phyloP scores from a whole-genome alignment of 64 coral and sea anemone species.

The Montipora cactus region DNA sequence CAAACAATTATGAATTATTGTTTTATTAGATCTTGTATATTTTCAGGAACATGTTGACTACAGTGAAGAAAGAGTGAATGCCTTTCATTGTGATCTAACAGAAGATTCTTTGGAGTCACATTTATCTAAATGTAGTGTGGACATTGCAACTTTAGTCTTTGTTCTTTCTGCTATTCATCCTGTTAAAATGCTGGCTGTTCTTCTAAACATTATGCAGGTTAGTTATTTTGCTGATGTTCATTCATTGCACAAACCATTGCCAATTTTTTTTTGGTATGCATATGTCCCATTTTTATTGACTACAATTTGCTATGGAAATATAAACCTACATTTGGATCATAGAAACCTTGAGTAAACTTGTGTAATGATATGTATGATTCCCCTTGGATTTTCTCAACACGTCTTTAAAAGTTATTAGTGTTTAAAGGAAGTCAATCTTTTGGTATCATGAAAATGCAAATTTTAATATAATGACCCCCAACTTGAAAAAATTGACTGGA shows the following conservation, averaged over 20 bases:
- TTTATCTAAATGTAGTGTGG: slow-evolving; percentile 70
- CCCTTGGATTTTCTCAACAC: too few relatives aligned
- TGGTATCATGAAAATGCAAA: too few relatives aligned
- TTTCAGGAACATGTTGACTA: slow-evolving; percentile 73
- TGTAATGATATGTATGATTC: too few relatives aligned
- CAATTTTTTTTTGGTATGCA: too few relatives aligned
- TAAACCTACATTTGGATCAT: too few relatives aligned
- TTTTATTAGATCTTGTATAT: background rate
- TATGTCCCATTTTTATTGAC: too few relatives aligned
- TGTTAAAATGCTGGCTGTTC: slow-evolving; percentile 86
- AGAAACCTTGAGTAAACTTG: too few relatives aligned
- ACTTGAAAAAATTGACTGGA: too few relatives aligned
- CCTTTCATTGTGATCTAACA: slow-evolving; percentile 90
- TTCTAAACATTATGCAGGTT: slow-evolving; percentile 89
- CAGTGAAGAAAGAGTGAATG: slow-evolving; percentile 79
- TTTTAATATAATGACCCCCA: too few relatives aligned
- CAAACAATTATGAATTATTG: background rate
- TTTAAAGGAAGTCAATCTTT: too few relatives aligned
- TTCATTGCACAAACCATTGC: background rate
- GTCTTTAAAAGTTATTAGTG: too few relatives aligned
- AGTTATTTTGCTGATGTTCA: background rate
- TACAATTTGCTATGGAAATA: too few relatives aligned
- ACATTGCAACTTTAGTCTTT: slow-evolving; percentile 97
- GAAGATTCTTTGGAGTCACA: slow-evolving; percentile 76
- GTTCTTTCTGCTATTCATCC: slow-evolving; percentile 93